Evolutionary conservation across 2,113 vertebrate genomes (phyloP).

Genomic region (Onychorhynchus coronatus): DNA sequence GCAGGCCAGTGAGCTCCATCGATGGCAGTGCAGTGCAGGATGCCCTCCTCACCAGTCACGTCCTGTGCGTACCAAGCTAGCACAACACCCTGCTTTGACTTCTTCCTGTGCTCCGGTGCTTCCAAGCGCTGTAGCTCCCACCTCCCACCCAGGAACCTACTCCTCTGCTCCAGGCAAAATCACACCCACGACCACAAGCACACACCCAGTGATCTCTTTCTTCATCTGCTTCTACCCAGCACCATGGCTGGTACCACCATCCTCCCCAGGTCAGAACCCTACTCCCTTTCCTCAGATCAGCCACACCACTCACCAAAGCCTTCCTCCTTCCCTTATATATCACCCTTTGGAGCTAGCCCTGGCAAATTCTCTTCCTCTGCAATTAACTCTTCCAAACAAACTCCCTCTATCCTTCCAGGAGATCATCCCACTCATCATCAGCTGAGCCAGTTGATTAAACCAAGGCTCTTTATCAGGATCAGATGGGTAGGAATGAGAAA

Average conservation of each 20-base stretch:
- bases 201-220: background rate
- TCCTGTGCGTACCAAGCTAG: background rate
- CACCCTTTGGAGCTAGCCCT: background rate
- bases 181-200: background rate
- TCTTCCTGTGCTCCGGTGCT: fast-evolving
- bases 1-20: background rate
- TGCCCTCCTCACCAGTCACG: background rate
- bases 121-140: background rate
- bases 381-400: background rate
- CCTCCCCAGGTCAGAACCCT: background rate
- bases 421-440: background rate
- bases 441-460: background rate
- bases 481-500: background rate
- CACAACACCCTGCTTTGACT: background rate
- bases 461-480: background rate
- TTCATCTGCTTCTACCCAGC: background rate
- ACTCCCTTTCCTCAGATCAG: background rate
- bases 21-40: fast-evolving
- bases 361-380: background rate
- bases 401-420: background rate
- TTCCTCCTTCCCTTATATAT: background rate
- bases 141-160: background rate
- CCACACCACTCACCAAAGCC: background rate
- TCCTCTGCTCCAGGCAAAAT: background rate
- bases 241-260: background rate